Evolutionary conservation across 92 coral and sea anemone species (phyloP).

Genomic region (Actinostola sp.): DNA sequence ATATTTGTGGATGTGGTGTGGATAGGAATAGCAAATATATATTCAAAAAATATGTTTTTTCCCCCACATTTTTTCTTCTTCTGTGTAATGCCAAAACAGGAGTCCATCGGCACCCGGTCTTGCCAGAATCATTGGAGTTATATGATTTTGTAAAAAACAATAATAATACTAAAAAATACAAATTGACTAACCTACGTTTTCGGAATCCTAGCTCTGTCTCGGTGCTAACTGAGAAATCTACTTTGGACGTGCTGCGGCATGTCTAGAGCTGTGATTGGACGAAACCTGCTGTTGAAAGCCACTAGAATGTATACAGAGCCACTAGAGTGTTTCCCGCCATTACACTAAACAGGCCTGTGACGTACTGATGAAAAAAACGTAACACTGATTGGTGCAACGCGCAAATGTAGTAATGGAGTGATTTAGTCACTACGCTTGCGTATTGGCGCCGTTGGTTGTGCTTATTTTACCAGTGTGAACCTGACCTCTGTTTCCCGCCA

Average conservation of each 20-base stretch:
- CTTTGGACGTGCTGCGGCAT: not conserved
- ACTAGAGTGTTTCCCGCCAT: not conserved
- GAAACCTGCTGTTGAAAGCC: not conserved
- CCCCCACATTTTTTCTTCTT: not conserved
- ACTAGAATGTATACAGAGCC: not conserved
- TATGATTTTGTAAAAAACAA: not conserved
- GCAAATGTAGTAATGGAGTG: no score
- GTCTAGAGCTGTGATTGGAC: not conserved
- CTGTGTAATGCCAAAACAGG: not conserved
- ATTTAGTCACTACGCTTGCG: no score
- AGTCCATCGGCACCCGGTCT: no score
- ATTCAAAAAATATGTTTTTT: not conserved
- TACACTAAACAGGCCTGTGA: no score
- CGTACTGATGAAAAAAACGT: no score
- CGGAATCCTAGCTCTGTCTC: not conserved
- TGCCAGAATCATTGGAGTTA: not conserved
- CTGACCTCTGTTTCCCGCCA: no score
- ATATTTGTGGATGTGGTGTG: not conserved
- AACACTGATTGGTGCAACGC: no score
- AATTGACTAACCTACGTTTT: constrained; percentile 1
- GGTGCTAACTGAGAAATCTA: not conserved
- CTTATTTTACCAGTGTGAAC: no score
- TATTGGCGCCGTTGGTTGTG: no score
- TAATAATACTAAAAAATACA: not conserved
- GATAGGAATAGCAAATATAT: not conserved